Conservation (phyloP, 92 coral and sea anemone genomes). For the Scolanthus callimorphus region DNA sequence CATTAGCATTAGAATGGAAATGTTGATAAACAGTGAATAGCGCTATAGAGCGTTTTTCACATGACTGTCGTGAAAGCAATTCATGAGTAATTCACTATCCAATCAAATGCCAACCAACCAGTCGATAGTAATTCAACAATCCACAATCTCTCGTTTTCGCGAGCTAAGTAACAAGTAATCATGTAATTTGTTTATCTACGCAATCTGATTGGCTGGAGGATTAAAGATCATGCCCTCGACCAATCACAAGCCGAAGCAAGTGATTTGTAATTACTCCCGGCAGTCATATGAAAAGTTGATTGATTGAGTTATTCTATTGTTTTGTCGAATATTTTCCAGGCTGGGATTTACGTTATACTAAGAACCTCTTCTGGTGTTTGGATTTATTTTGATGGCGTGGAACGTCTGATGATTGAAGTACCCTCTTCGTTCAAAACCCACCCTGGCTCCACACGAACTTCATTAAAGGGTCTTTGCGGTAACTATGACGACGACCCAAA, state of each 20-base stretch:
- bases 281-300: background rate
- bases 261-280: background rate
- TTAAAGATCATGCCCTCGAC: no score
- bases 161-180: no score
- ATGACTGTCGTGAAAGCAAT: no score
- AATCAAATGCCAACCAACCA: no score
- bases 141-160: no score
- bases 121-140: no score
- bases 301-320: background rate
- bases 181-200: no score
- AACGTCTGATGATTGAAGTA: conserved; percentile 61
- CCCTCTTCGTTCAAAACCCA: conserved; percentile 54
- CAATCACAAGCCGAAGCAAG: background rate
- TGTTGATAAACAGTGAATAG: no score
- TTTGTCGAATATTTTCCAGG: conserved; percentile 26
- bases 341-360: conserved; percentile 74
- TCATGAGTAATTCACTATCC: no score
- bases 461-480: conserved; percentile 81
- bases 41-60: no score
- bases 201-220: no score
- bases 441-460: conserved; percentile 11
- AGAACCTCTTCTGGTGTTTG: conserved; percentile 43
- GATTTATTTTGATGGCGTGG: conserved; percentile 5
- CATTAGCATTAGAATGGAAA: no score
- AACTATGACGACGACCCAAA: conserved; percentile 63